Evolutionary conservation across 2,113 vertebrate species (phyloP).

Genomic region (Serilophus lunatus): DNA sequence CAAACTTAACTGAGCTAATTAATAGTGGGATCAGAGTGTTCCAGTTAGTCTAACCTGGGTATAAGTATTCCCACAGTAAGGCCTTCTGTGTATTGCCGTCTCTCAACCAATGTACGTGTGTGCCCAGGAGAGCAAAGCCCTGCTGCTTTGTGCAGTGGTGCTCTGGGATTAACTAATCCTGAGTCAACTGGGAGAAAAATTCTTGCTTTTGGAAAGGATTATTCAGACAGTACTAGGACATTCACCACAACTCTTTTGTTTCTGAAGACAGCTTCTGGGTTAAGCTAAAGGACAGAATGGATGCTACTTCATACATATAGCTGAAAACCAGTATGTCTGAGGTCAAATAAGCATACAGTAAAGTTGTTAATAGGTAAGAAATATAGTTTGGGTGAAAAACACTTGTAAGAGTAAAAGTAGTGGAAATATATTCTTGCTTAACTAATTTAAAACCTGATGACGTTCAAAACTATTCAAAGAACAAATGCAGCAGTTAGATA

Average conservation of each 20-base stretch:
- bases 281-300: neutral
- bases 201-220: neutral
- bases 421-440: neutral
- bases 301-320: neutral
- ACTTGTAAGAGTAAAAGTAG: neutral
- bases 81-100: neutral
- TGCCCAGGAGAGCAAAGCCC: neutral
- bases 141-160: neutral
- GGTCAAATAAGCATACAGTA: neutral
- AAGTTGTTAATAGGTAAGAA: neutral
- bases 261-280: neutral
- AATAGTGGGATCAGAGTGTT: neutral
- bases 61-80: neutral
- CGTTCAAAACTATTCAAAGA: neutral
- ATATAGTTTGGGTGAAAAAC: neutral
- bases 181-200: neutral
- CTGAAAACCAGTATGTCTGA: neutral
- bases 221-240: neutral
- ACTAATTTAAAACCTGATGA: neutral
- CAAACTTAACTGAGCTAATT: slow-evolving; percentile 12
- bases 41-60: neutral
- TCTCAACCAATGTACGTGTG: accelerated
- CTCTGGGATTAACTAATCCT: neutral
- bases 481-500: neutral
- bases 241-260: neutral